Evolutionary conservation across 2,888 invertebrate species (phyloP).

Genomic region (Pristionchus arcanus): DNA sequence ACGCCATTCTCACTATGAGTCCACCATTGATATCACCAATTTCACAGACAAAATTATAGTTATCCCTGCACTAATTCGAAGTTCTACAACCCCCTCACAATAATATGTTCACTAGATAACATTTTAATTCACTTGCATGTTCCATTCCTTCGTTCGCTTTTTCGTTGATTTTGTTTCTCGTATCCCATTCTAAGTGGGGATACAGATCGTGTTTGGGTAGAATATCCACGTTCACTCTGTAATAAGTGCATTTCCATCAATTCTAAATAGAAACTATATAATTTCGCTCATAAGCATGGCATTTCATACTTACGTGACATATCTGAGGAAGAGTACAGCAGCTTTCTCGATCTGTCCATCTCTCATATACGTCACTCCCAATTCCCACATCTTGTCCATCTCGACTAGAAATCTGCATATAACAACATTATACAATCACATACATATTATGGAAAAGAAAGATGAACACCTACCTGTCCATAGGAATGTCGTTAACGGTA

Average conservation of each 20-base stretch:
- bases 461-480: constrained; percentile 4
- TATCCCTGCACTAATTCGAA: background rate
- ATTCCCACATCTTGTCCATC: constrained; percentile 18
- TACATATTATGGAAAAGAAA: background rate
- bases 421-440: background rate
- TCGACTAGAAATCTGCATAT: background rate
- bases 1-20: constrained; percentile 32
- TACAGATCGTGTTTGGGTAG: constrained; percentile 32
- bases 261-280: background rate
- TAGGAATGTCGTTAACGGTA: constrained; percentile 18
- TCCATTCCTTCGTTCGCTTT: background rate
- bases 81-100: background rate
- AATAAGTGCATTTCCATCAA: background rate
- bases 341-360: constrained; percentile 51
- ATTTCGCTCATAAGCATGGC: no score
- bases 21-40: background rate
- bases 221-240: constrained; percentile 36
- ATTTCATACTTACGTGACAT: constrained; percentile 23
- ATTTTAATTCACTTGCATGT: background rate
- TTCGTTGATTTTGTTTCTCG: background rate
- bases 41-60: background rate
- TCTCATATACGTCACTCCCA: background rate
- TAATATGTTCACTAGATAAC: background rate
- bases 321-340: constrained; percentile 47
- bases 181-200: background rate